phyloP scores from a whole-genome alignment of 2,113 vertebrate species.

The Peucedramus taeniatus region DNA sequence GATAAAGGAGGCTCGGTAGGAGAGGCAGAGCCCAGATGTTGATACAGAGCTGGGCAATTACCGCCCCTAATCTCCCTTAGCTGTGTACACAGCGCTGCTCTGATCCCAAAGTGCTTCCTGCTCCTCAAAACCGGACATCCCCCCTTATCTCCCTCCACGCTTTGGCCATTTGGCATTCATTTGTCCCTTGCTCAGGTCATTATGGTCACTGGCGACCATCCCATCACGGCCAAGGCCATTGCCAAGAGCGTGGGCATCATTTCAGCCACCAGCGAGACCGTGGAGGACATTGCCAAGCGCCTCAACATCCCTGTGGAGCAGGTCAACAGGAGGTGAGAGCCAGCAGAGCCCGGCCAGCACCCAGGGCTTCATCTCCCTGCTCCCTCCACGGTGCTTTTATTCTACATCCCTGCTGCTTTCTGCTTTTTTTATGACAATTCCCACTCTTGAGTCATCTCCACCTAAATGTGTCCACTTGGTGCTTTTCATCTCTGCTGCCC shows the following conservation, averaged over 20 bases:
- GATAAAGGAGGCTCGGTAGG: not conserved
- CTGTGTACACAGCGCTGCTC: not conserved
- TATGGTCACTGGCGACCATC: slow-evolving; percentile 82
- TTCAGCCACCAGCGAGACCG: slow-evolving; percentile 77
- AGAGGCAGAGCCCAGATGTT: not conserved
- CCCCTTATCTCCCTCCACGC: not conserved
- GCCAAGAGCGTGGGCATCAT: slow-evolving; percentile 81
- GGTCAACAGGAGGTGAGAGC: slow-evolving; percentile 71
- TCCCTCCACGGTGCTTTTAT: fast-evolving
- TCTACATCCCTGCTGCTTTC: fast-evolving
- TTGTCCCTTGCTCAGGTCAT: slow-evolving; percentile 70
- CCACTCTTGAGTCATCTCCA: not conserved
- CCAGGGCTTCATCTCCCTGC: not conserved
- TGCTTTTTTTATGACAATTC: fast-evolving
- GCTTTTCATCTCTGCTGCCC: not conserved
- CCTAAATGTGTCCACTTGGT: fast-evolving
- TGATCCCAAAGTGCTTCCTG: not conserved
- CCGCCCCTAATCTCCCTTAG: not conserved
- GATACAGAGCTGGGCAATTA: not conserved
- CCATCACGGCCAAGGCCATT: slow-evolving; percentile 81
- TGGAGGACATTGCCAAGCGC: slow-evolving; percentile 80
- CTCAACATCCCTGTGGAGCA: slow-evolving; percentile 72
- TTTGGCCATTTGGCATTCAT: not conserved
- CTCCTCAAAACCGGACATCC: not conserved
- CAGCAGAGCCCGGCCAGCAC: fast-evolving